Evolutionary conservation across 2,113 vertebrate genomes (phyloP).

Genomic region (Channa argus): DNA sequence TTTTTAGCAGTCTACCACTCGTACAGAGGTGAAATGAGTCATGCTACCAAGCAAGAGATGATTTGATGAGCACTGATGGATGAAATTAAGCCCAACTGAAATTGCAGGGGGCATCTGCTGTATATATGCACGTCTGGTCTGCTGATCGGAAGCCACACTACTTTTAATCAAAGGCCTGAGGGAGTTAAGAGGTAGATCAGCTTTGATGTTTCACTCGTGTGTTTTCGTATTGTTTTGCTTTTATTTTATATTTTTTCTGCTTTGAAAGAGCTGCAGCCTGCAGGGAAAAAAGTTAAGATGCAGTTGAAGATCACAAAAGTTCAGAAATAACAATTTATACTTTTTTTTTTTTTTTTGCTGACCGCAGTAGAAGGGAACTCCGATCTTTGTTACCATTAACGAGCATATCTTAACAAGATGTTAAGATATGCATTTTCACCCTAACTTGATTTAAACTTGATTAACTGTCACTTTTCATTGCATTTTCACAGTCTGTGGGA

Average conservation of each 20-base stretch:
- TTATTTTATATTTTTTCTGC: too few relatives aligned
- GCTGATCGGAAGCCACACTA: conserved; percentile 34
- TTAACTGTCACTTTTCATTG: too few relatives aligned
- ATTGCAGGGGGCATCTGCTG: conserved; percentile 46
- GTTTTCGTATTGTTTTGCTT: too few relatives aligned
- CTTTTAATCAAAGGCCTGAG: conserved; percentile 52
- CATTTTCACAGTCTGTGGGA: too few relatives aligned
- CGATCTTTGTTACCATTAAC: background rate
- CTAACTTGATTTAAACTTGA: too few relatives aligned
- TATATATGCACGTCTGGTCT: conserved; percentile 41
- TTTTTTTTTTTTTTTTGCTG: conserved; percentile 24
- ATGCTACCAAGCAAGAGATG: conserved; percentile 26
- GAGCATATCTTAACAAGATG: too few relatives aligned
- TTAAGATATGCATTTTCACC: too few relatives aligned
- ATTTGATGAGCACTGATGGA: conserved; percentile 54
- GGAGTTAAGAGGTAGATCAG: conserved; percentile 10
- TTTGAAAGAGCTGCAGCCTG: conserved; percentile 26
- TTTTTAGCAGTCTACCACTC: conserved; percentile 1
- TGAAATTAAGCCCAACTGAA: conserved; percentile 61
- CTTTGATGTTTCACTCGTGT: conserved; percentile 23
- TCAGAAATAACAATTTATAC: conserved; percentile 17
- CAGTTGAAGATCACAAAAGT: conserved; percentile 18
- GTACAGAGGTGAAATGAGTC: conserved; percentile 44
- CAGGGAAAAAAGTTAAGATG: conserved; percentile 35
- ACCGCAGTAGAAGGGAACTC: conserved; percentile 7